Base-by-base conservation (phyloP, 2,888 invertebrate species). In the Drosophila rellima region DNA sequence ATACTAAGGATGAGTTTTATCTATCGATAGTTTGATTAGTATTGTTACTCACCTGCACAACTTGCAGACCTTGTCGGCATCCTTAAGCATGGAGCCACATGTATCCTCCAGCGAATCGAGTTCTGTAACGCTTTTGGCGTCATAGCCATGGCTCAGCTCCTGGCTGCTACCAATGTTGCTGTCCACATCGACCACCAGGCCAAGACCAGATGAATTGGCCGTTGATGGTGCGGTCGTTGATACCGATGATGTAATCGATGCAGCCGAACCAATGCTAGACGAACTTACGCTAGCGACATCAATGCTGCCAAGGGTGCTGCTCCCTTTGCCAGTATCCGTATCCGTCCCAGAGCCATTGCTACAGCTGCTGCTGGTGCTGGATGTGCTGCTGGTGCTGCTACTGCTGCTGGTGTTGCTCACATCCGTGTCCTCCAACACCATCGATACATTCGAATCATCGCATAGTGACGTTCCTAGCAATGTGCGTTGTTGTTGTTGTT, bases 1-100 rank as follows among this genome's bases (percentile, higher is more conserved):
- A 55, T 35, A 44, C 15, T 29, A 3, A 7, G 10, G 2, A 23
- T 44, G 0, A 44, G 6, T n/a, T n/a, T 7, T 23, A 13, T n/a
- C 20, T 7, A 44, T 44, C 42, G 42, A 13, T 35, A 37, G 3
- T n/a, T 31, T 31, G 31, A 11, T 31, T 4, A 31, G 11, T 11
- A 31, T 33, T 33, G 13, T n/a, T 35, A 93, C 94, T 94, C 88
- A 95, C 95, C 94, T 94, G 94, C 95, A 95, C 86, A 95, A 93
- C 91, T 94, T 94, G 93, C 95, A 95, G 90, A 94, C 94, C 92
- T 94, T 94, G 80, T 95, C 92, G 55, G 89, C 91, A 80, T 92
- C 93, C 52, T 85, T 85, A 10, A 80, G 60, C 76, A 72, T 68
- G 26, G 91, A 88, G 59, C 77, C 78, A 47, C 92, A 90, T 40